phyloP scores from a whole-genome alignment of 1,140 invertebrate species.

The Drosophila baimaii region DNA sequence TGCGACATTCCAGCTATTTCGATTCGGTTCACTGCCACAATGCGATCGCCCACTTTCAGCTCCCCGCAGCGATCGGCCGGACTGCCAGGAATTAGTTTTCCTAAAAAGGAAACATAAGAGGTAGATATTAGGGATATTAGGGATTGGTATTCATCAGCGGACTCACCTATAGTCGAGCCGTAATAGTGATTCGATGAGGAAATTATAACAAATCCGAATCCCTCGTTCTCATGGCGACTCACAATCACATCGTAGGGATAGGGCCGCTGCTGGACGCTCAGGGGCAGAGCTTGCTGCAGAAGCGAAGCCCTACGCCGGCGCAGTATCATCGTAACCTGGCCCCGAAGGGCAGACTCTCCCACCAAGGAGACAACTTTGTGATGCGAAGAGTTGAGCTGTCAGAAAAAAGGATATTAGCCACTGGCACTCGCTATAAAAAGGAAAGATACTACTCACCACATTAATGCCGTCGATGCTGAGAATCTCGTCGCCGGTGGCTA shows the following conservation, averaged over 20 bases:
- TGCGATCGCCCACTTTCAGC: slow-evolving; percentile 97
- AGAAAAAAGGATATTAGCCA: not conserved
- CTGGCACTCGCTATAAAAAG: not conserved
- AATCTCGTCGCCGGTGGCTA: slow-evolving; percentile 95
- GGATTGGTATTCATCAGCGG: too few species aligned
- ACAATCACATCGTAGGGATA: slow-evolving; percentile 95
- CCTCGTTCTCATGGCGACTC: slow-evolving; percentile 95
- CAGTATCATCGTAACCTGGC: slow-evolving; percentile 90
- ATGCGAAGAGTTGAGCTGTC: slow-evolving; percentile 91
- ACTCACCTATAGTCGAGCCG: slow-evolving; percentile 95
- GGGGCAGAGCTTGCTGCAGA: slow-evolving; percentile 49
- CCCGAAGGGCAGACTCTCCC: slow-evolving; percentile 90
- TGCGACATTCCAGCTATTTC: slow-evolving; percentile 96
- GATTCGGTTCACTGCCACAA: slow-evolving; percentile 97
- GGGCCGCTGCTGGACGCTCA: slow-evolving; percentile 69
- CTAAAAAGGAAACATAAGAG: slow-evolving; percentile 84
- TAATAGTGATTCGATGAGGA: slow-evolving; percentile 92
- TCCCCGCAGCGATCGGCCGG: slow-evolving; percentile 96
- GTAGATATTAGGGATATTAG: too few species aligned
- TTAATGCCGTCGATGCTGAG: slow-evolving; percentile 92
- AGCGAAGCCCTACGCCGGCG: slow-evolving; percentile 85
- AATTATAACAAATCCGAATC: slow-evolving; percentile 99
- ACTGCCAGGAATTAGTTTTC: slow-evolving; percentile 96
- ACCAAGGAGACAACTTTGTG: slow-evolving; percentile 95
- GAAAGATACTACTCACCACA: slow-evolving; percentile 85